Evolutionary conservation across 2,888 invertebrate genomes (phyloP), one percentile per base, ranked within the genome.

Genomic region (Nycteola revayana): DNA sequence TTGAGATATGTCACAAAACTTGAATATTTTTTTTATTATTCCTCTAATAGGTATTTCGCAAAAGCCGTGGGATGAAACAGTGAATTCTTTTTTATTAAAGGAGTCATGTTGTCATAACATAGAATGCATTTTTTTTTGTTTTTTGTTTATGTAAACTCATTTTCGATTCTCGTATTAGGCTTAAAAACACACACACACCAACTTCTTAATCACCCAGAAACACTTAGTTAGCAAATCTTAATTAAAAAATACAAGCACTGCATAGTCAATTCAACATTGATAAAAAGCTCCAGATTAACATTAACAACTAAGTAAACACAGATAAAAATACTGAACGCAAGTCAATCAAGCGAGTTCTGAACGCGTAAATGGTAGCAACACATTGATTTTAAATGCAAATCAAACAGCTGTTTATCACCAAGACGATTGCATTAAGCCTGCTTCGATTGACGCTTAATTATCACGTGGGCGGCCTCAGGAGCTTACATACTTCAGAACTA

Each of bases 381-480:
- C 68, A 77, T 79, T 66, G 74, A 73, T 76, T 78, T 79, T 67
- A 75, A 69, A 82, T 86, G 84, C 78, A 82, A 86, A 85, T 36
- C 60, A 55, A 68, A 80, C 80, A 80, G 73, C 76, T 81, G 79
- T 82, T 83, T 81, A 83, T 83, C 81, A 71, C 68, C 60, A 50
- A 55, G 52, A 60, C 58, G 71, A 78, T 77, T 76, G 75, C 76
- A 73, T 76, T 78, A 72, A 77, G 66, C 42, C 66, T 64, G 68
- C 66, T 71, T 74, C 59, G 55, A 60, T 67, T 65, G 60, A 63
- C 64, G 68, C 69, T 83, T 86, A 85, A 87, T 85, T 85, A 81
- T 48, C 43, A 49, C 55, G 73, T 85, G 78, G 85, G 83, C 74
- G 81, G 21, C 21, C 3, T 21, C 2, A 3, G 3, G 57, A 14